phyloP scores from a whole-genome alignment of 2,888 invertebrate genomes.

The Mimas tiliae region DNA sequence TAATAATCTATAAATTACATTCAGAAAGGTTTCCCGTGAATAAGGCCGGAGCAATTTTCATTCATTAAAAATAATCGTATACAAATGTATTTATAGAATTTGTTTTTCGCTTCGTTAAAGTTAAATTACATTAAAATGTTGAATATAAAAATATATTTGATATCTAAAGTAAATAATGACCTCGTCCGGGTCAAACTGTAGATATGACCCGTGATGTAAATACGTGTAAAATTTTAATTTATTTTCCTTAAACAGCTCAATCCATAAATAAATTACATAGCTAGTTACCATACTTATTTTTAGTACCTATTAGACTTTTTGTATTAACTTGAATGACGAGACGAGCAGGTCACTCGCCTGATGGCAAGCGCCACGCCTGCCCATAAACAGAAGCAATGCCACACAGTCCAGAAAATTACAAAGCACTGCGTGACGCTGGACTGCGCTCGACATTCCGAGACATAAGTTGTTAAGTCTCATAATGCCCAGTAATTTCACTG shows the following conservation, averaged over 20 bases:
- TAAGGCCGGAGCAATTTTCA: neutral
- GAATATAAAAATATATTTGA: neutral
- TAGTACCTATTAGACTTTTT: no score
- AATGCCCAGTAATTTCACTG: no score
- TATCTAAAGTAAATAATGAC: neutral
- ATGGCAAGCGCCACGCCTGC: no score
- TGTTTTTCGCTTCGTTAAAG: neutral
- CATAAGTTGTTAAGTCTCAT: no score
- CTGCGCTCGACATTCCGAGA: no score
- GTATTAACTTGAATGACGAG: no score
- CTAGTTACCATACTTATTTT: no score
- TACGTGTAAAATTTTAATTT: neutral
- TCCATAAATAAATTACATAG: neutral
- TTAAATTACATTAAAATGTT: neutral
- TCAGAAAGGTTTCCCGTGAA: neutral
- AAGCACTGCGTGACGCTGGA: no score
- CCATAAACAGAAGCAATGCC: no score
- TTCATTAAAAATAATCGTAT: neutral
- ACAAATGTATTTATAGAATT: conserved; percentile 1
- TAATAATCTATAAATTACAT: neutral
- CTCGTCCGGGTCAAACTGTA: conserved; percentile 6
- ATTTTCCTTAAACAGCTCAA: neutral
- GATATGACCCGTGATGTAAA: neutral
- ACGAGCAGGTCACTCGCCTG: no score
- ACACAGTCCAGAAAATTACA: no score